Evolutionary conservation across 2,888 invertebrate genomes (phyloP), one percentile per base, ranked within the genome.

Genomic region (Phaedon cochleariae): DNA sequence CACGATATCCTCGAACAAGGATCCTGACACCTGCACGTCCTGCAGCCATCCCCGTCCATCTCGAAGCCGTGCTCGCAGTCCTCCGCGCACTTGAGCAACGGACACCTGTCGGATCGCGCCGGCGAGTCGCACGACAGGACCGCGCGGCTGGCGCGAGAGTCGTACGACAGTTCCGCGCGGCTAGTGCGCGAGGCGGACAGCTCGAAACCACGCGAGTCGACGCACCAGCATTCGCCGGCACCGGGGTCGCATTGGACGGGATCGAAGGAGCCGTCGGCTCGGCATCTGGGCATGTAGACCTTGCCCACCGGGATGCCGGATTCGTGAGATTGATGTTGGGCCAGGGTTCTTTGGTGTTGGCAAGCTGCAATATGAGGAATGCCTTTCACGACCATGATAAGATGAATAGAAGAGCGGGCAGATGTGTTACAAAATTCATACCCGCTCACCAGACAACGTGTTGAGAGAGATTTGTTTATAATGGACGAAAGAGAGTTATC

Each of bases 161-260:
- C 77, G 73, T 89, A 89, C 53, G 85, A 80, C 2, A 86, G 82
- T 1, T 2, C 81, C 73, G 10, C 79, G 74, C 1, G 73, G 74
- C 60, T 71, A 0, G 86, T 84, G 20, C 92, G 85, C 0, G 92
- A 92, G 49, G 92, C 90, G 0, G 90, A 87, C 2, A 91, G 84
- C 84, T 94, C 93, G 69, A 89, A 88, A 0, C 95, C 95, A n/a
- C 81, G 78, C 5, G n/a, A n/a, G 74, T 94, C 91, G 0, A 94
- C 94, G 80, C 95, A 95, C 94, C 94, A 95, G 80, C 94, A 95
- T 71, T 87, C 85, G 21, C 87, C 85, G 21, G 87, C 89, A 0
- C 87, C 86, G 0, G 89, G 88, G 72, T 90, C 87, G 77, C 94
- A 95, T 77, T 95, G 94, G 0, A 93, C 87, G 1, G 85, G 82